Base-by-base conservation (phyloP, 2,113 vertebrate genomes). In the Donacobius atricapilla region DNA sequence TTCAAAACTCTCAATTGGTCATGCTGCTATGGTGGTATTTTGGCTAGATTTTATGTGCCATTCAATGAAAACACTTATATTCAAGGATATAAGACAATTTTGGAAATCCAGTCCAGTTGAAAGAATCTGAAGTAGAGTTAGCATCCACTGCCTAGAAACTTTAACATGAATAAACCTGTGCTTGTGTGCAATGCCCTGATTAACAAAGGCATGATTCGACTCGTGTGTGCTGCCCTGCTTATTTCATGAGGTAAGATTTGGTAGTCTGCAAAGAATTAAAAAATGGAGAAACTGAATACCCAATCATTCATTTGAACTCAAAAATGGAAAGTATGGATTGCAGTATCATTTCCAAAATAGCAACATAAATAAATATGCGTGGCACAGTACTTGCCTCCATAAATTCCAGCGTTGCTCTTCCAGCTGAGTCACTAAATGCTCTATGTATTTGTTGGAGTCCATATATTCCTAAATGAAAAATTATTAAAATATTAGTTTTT, bases 381-480 rank as follows among this genome's bases (percentile, higher is more conserved):
- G 39, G n/a, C 64, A 69, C 57, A 63, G 57, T 31, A 97, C 98
- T 98, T 97, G 98, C 99, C 98, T 98, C 98, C 98, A 97, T 83
- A 99, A 98, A 76, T 98, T 98, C 82, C 98, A 97, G 18, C 98
- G 98, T 89, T 99, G 98, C 63, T 99, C 98, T 97, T 99, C 98
- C 3, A 99, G 98, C 85, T 99, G 99, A 64, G 98, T 98, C 79
- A 99, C 97, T 42, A 99, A 97, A 87, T 99, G 98, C 25, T 99
- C 98, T 3, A 98, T 98, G 92, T 98, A 99, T 95, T 98, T 99
- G 97, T 99, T 99, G 82, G 98, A 98, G 47, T 99, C 98, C 99
- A 99, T 98, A 93, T 99, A 98, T 84, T 98, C 99, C 99, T 99
- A 97, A 47, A 51, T 31, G 92, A 83, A 95, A 81, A 3, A 11